Conservation (phyloP, 2,113 vertebrate genomes). For the Cebus imitator region DNA sequence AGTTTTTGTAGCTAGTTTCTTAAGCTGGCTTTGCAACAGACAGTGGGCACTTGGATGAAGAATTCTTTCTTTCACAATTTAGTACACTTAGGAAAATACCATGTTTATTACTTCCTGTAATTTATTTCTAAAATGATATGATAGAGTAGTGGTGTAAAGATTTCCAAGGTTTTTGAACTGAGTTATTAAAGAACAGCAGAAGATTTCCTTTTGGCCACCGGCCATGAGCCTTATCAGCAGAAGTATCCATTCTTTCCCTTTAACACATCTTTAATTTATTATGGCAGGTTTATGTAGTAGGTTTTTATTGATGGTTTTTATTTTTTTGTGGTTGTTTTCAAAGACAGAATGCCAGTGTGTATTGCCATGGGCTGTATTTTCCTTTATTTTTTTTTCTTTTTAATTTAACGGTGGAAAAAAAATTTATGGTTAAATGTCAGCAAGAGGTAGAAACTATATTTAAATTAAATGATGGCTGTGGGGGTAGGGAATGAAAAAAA, state of each 20-base stretch:
- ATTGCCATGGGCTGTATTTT: neutral
- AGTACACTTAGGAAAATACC: slow-evolving; percentile 44
- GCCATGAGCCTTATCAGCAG: slow-evolving; percentile 60
- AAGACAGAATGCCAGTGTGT: neutral
- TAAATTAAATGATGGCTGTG: neutral
- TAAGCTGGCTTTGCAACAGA: neutral
- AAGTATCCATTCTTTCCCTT: slow-evolving; percentile 63
- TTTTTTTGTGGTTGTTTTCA: neutral
- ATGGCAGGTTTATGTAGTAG: neutral
- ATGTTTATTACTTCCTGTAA: slow-evolving; percentile 34
- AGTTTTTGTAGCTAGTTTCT: neutral
- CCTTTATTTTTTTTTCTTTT: neutral
- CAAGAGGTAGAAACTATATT: neutral
- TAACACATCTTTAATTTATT: slow-evolving; percentile 48
- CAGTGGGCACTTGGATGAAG: neutral
- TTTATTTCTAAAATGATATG: slow-evolving; percentile 44
- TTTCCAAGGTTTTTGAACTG: slow-evolving; percentile 47
- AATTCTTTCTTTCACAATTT: neutral
- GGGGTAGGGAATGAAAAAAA: neutral
- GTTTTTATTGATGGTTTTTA: slow-evolving; percentile 12
- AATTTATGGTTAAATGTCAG: neutral
- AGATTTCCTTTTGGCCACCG: slow-evolving; percentile 55
- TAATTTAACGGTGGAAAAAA: neutral
- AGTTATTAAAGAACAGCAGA: slow-evolving; percentile 76
- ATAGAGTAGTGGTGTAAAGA: slow-evolving; percentile 39